Evolutionary conservation across 2,888 invertebrate species (phyloP), one percentile per base, ranked within the genome.

Genomic region (Epicampocera succincta): DNA sequence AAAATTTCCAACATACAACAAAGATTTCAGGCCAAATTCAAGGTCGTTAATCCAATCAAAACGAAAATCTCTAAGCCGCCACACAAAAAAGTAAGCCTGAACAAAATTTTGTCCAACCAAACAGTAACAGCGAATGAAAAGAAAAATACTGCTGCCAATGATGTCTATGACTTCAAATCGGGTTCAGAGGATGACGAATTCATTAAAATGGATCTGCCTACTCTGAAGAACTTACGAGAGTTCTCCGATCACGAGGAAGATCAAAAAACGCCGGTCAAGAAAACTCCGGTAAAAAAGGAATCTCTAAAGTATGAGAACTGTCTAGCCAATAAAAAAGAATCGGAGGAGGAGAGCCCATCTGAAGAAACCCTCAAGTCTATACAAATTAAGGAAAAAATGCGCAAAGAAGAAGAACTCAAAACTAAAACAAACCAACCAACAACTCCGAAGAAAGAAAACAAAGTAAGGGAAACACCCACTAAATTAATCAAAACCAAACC

Each of bases 111-210:
- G 44, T 8, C 54, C 0, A 40, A 50, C 3, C 83, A 84, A n/a
- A 44, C 75, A 12, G 66, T 75, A 15, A 6, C 52, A n/a, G 12
- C 13, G 15, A 21, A 2, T 38, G 50, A n/a, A 29, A 76, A 80
- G 42, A 78, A 65, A n/a, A 71, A 60, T 13, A 11, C 15, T 1
- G 54, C 74, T 0, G 72, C 63, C 4, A 84, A 83, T 65, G 87
- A 89, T 81, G 86, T 91, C 5, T 91, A 91, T 15, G 91, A 91
- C 69, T 91, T 91, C 48, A 90, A 90, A 69, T 90, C 90, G 0
- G 91, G 91, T 0, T 91, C 91, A 0, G 91, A 91, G 65, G 90
- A 90, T 73, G 90, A 91, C 58, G 90, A 90, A 17, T 90, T 90
- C 5, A 90, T 91, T 13, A 90, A 90, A 85, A 91, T 91, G 90